A percentile compares a stretch with the other conserved stretches of the same genome.
Evolutionary conservation across 2,113 vertebrate genomes (phyloP).

Genomic region (Otis tarda): DNA sequence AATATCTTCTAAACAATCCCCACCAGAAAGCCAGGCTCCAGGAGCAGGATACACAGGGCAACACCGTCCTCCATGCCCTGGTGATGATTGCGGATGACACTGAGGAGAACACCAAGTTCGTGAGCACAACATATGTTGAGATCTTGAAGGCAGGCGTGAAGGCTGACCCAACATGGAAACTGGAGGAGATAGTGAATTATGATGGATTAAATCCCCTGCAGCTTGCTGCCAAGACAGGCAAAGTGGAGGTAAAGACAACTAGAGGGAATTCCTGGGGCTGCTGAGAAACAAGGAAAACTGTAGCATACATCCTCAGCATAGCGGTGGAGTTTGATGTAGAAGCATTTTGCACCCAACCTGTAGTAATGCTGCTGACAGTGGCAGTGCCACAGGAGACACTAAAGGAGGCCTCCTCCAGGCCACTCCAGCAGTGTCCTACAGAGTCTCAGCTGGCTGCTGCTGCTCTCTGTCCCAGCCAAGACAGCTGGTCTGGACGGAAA

Average conservation of each 20-base stretch:
- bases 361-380: not conserved
- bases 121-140: constrained; percentile 82
- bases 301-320: not conserved
- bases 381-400: not conserved
- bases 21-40: constrained; percentile 74
- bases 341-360: accelerated
- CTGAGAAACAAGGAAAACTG: not conserved
- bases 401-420: not conserved
- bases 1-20: constrained; percentile 83
- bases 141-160: constrained; percentile 78
- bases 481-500: not conserved
- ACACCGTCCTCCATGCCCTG: constrained; percentile 89
- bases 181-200: constrained; percentile 84
- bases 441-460: not conserved
- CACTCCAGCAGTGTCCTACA: not conserved
- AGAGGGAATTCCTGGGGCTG: not conserved
- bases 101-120: constrained; percentile 82
- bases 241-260: constrained; percentile 77
- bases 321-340: not conserved
- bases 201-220: constrained; percentile 86
- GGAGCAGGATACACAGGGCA: constrained; percentile 83
- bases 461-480: not conserved
- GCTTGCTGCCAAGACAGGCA: constrained; percentile 90
- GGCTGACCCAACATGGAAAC: constrained; percentile 71
- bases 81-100: constrained; percentile 88